A percentile compares a stretch with the other conserved stretches of the same genome.
Evolutionary conservation across 2,113 vertebrate species (phyloP).

Genomic region (Cavia aperea): DNA sequence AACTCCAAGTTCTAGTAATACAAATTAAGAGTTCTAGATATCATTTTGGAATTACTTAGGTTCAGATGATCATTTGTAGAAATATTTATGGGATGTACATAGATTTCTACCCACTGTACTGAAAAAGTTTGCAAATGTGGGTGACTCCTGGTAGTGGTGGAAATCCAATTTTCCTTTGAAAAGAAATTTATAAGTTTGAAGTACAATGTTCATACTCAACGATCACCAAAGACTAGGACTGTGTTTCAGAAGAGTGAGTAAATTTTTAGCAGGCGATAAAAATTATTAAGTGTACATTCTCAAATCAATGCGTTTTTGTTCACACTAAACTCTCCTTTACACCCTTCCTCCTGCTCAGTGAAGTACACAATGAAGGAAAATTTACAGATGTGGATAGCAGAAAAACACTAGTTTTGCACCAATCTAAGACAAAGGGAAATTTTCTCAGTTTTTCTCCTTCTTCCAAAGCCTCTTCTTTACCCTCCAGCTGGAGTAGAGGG

Average conservation of each 20-base stretch:
- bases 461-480: neutral
- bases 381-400: neutral
- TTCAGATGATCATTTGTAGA: neutral
- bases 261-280: neutral
- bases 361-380: neutral
- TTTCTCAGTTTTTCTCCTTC: neutral
- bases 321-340: neutral
- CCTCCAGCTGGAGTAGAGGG: conserved; percentile 48
- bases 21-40: neutral
- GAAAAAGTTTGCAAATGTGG: neutral
- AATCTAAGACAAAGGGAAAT: neutral
- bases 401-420: neutral
- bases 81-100: neutral
- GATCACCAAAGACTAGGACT: neutral
- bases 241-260: neutral
- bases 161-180: neutral
- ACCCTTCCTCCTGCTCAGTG: neutral
- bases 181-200: neutral
- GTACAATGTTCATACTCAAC: neutral
- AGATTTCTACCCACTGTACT: neutral
- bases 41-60: neutral
- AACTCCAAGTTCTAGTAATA: neutral
- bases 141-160: neutral
- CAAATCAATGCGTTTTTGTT: too few relatives aligned
- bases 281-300: neutral